phyloP scores from a whole-genome alignment of 2,888 invertebrate genomes.

The Euspilapteryx auroguttella region DNA sequence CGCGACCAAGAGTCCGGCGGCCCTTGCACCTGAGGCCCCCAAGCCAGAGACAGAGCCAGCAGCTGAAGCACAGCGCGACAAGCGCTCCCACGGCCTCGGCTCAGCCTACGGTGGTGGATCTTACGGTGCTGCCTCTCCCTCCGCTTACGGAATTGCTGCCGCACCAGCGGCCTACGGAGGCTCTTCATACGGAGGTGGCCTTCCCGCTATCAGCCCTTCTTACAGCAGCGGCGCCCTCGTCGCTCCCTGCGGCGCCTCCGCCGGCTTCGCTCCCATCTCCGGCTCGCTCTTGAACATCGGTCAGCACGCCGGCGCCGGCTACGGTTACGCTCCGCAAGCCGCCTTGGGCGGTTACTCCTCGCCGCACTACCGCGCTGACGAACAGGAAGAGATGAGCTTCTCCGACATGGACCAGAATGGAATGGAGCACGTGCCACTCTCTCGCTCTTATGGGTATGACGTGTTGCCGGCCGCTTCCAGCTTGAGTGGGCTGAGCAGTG shows the following conservation, averaged over 20 bases:
- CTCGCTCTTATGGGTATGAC: conserved; percentile 15
- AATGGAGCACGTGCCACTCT: conserved; percentile 21
- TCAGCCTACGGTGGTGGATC: conserved; percentile 4
- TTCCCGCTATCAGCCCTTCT: no score
- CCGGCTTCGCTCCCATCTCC: conserved; percentile 7
- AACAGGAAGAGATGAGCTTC: conserved; percentile 16
- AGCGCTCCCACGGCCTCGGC: conserved; percentile 7
- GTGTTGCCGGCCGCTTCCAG: conserved; percentile 11
- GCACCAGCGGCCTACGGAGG: background rate
- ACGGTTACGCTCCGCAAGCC: conserved; percentile 10
- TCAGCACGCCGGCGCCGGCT: conserved; percentile 10
- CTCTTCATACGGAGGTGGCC: background rate
- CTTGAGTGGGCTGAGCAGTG: conserved; percentile 6
- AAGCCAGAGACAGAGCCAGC: conserved; percentile 6
- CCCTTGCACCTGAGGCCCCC: conserved; percentile 18
- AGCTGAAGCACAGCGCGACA: conserved; percentile 2
- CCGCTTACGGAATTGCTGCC: background rate
- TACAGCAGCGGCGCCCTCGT: conserved; percentile 8
- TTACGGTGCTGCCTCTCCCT: background rate
- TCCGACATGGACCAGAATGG: conserved; percentile 24
- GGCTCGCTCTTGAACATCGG: no score
- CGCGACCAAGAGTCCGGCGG: conserved; percentile 14
- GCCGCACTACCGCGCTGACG: conserved; percentile 20
- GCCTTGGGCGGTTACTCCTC: conserved; percentile 1
- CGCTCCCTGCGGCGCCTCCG: conserved; percentile 11